These are phyloP conservation scores for Lichenostomus cassidix DNA, from an alignment of 2,113 vertebrate species.

Conservation along the genomic window DNA sequence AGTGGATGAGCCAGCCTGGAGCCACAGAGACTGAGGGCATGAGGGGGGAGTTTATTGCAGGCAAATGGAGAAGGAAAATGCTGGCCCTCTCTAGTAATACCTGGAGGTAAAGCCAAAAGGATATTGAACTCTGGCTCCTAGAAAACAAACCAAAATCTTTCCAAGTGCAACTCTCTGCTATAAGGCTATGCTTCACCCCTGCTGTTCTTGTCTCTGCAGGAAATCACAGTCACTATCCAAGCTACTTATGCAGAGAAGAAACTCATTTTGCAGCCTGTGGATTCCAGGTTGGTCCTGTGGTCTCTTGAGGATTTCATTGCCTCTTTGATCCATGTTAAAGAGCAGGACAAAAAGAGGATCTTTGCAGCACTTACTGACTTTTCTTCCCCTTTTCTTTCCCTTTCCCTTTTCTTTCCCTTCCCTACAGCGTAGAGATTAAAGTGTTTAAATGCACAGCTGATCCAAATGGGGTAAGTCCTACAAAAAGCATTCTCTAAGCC, in stretches of 20 bases:
- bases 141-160: background rate
- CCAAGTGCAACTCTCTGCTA: background rate
- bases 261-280: conserved; percentile 59
- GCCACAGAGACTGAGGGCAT: background rate
- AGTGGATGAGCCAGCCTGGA: background rate
- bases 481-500: background rate
- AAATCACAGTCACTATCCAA: conserved; percentile 34
- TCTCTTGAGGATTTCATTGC: background rate
- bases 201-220: background rate
- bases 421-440: conserved; percentile 42
- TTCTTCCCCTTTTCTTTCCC: accelerated
- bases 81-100: background rate
- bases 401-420: background rate
- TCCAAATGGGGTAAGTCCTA: conserved; percentile 36
- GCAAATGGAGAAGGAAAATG: background rate
- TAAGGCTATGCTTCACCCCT: background rate
- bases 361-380: background rate
- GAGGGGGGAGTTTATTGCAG: background rate
- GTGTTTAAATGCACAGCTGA: conserved; percentile 20
- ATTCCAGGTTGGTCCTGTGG: conserved; percentile 54
- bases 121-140: background rate
- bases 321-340: background rate
- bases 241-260: conserved; percentile 80
- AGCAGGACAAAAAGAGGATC: background rate
- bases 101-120: background rate